A percentile compares a stretch with the other conserved stretches of the same genome.
Evolutionary conservation across 2,888 invertebrate species (phyloP).

Genomic region (Bhutanitis thaidina): DNA sequence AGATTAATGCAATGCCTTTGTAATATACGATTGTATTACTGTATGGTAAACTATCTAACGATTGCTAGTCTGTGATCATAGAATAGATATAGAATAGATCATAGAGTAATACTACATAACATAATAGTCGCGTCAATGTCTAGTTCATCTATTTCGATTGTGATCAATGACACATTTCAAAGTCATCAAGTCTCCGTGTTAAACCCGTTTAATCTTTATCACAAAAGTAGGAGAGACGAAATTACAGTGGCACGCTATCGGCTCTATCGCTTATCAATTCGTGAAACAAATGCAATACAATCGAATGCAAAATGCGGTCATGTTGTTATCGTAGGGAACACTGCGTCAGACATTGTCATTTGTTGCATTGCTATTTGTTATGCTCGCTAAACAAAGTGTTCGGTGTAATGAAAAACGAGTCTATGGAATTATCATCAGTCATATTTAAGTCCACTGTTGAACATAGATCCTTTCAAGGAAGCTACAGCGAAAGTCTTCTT

Average conservation of each 20-base stretch:
- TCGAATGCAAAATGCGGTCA: conserved; percentile 1
- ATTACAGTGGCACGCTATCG: background rate
- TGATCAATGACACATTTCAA: conserved; percentile 3
- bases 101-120: no score
- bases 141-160: conserved; percentile 7
- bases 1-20: no score
- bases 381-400: no score
- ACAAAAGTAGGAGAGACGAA: background rate
- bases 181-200: background rate
- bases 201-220: background rate
- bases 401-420: no score
- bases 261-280: background rate
- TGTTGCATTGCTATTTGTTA: background rate
- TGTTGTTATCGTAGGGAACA: background rate
- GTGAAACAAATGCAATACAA: background rate
- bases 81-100: no score
- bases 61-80: no score
- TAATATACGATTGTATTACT: no score
- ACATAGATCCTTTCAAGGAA: no score
- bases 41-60: no score
- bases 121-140: background rate
- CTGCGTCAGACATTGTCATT: conserved; percentile 4
- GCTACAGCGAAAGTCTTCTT: no score
- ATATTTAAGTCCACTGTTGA: no score
- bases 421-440: no score